phyloP scores from a whole-genome alignment of 1,140 invertebrate species.

The Lanistes nyassanus region DNA sequence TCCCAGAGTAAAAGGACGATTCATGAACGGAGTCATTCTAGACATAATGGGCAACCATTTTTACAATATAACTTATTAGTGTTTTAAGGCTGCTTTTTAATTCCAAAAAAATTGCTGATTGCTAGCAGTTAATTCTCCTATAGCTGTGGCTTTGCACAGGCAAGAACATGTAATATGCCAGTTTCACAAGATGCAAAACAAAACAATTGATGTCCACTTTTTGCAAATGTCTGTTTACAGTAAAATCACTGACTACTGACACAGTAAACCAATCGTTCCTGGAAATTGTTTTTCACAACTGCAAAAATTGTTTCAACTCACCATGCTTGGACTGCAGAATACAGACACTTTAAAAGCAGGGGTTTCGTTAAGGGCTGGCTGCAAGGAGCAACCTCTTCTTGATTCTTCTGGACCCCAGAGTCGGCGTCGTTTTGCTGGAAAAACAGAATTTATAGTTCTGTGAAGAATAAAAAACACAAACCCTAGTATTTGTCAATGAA shows the following conservation, averaged over 20 bases:
- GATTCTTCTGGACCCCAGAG: conserved; percentile 29
- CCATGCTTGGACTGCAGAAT: conserved; percentile 42
- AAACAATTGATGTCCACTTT: too few species aligned
- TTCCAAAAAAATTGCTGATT: too few species aligned
- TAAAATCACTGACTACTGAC: background rate
- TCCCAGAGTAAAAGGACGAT: conserved; percentile 85
- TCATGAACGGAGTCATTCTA: conserved; percentile 63
- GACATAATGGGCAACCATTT: conserved; percentile 7
- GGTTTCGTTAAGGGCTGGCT: conserved; percentile 26
- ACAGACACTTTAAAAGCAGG: conserved; percentile 47
- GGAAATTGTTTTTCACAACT: background rate
- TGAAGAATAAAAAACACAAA: too few species aligned
- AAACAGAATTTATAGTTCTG: too few species aligned
- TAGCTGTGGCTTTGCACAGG: too few species aligned
- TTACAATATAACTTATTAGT: background rate
- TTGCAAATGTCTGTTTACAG: background rate
- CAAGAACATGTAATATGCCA: too few species aligned
- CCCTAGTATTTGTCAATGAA: too few species aligned
- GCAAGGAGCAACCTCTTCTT: conserved; percentile 1
- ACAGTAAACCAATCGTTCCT: background rate
- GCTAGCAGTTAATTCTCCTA: too few species aligned
- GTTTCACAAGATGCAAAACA: too few species aligned
- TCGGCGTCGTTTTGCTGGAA: conserved; percentile 12
- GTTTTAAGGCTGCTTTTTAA: background rate
- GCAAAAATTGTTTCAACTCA: conserved; percentile 23